These are phyloP conservation scores for Sinohyriopsis cumingii DNA, from an alignment of 2,888 invertebrate genomes.

Conservation along the genomic window DNA sequence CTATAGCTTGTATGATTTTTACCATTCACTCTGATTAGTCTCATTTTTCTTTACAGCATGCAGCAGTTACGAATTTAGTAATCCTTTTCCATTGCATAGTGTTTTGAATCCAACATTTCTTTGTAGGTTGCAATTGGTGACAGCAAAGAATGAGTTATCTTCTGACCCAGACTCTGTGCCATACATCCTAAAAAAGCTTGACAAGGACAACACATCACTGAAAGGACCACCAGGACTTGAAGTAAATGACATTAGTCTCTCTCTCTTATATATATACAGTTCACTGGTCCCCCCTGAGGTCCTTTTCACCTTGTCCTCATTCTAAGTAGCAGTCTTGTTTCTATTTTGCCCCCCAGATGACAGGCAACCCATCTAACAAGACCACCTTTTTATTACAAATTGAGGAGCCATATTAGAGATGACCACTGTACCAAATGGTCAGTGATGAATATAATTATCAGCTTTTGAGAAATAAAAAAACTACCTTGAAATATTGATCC, in stretches of 20 bases:
- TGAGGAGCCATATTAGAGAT: neutral
- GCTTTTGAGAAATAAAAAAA: neutral
- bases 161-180: slow-evolving; percentile 59
- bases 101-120: neutral
- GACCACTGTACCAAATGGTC: neutral
- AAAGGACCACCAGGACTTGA: slow-evolving; percentile 71
- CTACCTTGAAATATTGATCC: neutral
- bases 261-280: neutral
- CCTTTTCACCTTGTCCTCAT: neutral
- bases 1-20: no score
- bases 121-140: slow-evolving; percentile 63
- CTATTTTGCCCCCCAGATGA: neutral
- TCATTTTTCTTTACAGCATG: no score
- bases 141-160: slow-evolving; percentile 63
- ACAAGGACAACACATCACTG: slow-evolving; percentile 65
- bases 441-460: neutral
- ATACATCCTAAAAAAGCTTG: slow-evolving; percentile 68
- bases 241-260: slow-evolving; percentile 45
- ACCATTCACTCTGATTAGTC: no score
- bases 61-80: no score
- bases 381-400: no score
- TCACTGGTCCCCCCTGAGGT: neutral
- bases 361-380: no score
- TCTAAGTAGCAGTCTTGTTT: neutral
- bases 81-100: no score